Evolutionary conservation across 2,888 invertebrate species (phyloP), one percentile per base, ranked within the genome.

Genomic region (Lacanobia oleracea): DNA sequence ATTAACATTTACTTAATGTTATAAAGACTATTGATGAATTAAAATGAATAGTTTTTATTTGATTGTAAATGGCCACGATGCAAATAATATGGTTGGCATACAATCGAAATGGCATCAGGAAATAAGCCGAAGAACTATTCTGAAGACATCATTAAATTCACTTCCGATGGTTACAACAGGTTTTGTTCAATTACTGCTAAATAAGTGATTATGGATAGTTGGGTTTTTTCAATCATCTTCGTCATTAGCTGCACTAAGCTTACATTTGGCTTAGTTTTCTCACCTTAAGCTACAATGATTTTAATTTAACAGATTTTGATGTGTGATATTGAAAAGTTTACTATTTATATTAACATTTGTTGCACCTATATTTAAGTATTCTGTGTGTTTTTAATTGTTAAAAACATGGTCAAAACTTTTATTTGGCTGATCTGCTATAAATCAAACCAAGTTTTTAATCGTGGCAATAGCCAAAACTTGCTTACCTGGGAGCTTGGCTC

Each of bases 51-150:
- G 21, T 64, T 64, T 79, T 64, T 63, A 72, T 79, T 50, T 48
- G 0, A 53, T 54, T 53, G 59, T 50, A 50, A 63, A 73, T 73
- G 66, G 53, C 66, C 63, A 40, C 16, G 33, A 48, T 45, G 18
- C 57, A 59, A 74, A 62, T 73, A 53, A 61, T 27, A 65, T n/a
- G 16, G 18, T 37, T 54, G 53, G 33, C 27, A 59, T 50, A 73
- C 53, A 79, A 59, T 59, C 6, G 16, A 59, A 73, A 50, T 63
- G 21, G 62, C 62, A 75, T 3, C 75, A 74, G 81, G 75, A 77
- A 77, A 67, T 51, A 62, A 53, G 21, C 1, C 21, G 33, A 43
- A 62, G 7, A 63, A 40, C 7, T 56, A 5, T 48, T 45, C 12
- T 10, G 21, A 64, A 54, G 57, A 79, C 27, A 61, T 78, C 48